Percentiles rank a stretch among this genome's conserved stretches.
These are phyloP conservation scores for Noctua pronuba DNA, from an alignment of 2,888 invertebrate genomes.

Conservation along the genomic window DNA sequence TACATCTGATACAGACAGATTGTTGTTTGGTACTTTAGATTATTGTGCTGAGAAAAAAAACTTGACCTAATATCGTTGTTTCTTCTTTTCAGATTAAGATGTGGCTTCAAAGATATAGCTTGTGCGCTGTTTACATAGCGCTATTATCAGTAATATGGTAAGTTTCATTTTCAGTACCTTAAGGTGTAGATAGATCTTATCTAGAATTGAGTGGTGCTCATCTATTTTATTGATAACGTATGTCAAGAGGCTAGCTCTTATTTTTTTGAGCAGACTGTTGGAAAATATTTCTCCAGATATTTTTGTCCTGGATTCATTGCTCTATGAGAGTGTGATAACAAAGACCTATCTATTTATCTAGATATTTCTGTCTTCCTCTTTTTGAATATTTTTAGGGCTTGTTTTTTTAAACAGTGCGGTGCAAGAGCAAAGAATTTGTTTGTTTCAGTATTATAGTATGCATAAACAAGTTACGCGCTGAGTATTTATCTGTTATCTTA, in stretches of 20 bases:
- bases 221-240: background rate
- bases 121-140: conserved; percentile 65
- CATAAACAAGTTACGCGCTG: too few species aligned
- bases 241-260: background rate
- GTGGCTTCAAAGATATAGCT: conserved; percentile 70
- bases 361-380: too few species aligned
- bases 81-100: conserved; percentile 75
- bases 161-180: conserved; percentile 58
- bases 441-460: too few species aligned
- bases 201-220: background rate
- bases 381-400: too few species aligned
- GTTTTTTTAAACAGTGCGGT: too few species aligned
- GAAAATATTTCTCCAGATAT: background rate
- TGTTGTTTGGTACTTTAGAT: background rate
- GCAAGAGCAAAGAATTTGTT: too few species aligned
- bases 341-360: background rate
- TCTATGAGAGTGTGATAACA: background rate
- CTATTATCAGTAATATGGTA: conserved; percentile 72
- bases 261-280: background rate
- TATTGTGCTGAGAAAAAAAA: background rate
- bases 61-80: conserved; percentile 11
- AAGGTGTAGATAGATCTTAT: background rate
- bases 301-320: background rate
- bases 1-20: background rate
- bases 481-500: too few species aligned